A percentile compares a stretch with the other conserved stretches of the same genome.
Evolutionary conservation across 1,140 invertebrate species (phyloP).

Genomic region (Eurytemora carolleeae): DNA sequence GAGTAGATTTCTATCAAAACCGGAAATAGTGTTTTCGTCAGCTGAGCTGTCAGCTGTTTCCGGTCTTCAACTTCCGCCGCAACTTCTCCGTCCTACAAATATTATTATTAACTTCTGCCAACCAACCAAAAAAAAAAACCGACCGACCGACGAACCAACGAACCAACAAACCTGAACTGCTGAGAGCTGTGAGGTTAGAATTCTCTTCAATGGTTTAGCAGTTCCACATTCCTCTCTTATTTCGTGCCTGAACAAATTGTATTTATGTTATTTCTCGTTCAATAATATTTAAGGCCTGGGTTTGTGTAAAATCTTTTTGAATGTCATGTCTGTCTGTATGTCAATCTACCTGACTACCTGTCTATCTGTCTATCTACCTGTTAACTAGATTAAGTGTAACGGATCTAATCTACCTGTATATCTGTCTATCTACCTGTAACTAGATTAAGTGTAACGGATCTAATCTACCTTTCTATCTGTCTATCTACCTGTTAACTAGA

Average conservation of each 20-base stretch:
- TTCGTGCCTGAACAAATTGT: slow-evolving; percentile 65
- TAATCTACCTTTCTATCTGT: no score
- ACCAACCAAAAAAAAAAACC: slow-evolving; percentile 17
- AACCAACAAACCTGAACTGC: no score
- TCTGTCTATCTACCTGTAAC: no score
- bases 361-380: no score
- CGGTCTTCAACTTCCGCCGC: slow-evolving; percentile 30
- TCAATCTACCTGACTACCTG: no score
- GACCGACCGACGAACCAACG: slow-evolving; percentile 13
- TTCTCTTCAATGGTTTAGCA: slow-evolving; percentile 58
- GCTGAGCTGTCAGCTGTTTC: slow-evolving; percentile 45
- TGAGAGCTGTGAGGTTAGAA: slow-evolving; percentile 14
- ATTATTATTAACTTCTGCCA: slow-evolving; percentile 16
- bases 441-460: slow-evolving; percentile 86
- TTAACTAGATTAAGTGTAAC: slow-evolving; percentile 81
- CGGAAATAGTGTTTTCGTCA: slow-evolving; percentile 70
- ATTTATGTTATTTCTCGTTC: background rate
- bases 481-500: slow-evolving; percentile 43
- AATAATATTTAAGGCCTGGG: no score
- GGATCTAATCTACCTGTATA: slow-evolving; percentile 64
- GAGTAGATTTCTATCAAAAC: slow-evolving; percentile 59
- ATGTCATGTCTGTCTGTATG: no score
- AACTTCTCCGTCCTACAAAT: background rate
- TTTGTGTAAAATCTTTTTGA: no score
- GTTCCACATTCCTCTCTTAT: slow-evolving; percentile 94